Conservation (phyloP, 2,113 vertebrate genomes). For the Phainopepla nitens region DNA sequence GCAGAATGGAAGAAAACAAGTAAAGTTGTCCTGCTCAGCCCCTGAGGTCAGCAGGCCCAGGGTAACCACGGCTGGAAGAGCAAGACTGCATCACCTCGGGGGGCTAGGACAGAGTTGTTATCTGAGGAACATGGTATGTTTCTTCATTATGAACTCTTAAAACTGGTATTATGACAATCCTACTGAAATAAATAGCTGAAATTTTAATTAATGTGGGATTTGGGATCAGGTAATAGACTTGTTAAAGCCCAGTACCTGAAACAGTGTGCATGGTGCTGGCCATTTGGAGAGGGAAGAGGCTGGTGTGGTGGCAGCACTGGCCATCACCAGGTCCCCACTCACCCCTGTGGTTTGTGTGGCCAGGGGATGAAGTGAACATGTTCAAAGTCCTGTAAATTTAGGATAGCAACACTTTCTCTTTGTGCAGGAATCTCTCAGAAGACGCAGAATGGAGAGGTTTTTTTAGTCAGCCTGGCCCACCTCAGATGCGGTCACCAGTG, state of each 20-base stretch:
- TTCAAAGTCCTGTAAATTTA: neutral
- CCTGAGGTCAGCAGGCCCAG: fast-evolving
- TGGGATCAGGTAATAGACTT: neutral
- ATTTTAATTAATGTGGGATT: neutral
- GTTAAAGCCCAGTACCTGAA: neutral
- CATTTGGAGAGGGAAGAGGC: neutral
- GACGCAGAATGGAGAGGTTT: neutral
- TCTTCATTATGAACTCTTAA: neutral
- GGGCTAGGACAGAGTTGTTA: neutral
- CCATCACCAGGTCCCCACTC: neutral
- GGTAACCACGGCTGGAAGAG: neutral
- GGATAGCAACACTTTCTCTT: neutral
- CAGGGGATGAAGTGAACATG: neutral
- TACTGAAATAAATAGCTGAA: neutral
- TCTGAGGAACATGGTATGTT: fast-evolving
- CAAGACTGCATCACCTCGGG: neutral
- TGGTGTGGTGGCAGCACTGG: neutral
- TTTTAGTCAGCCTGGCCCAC: neutral
- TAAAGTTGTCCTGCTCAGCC: neutral
- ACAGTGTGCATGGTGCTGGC: fast-evolving
- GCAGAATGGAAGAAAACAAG: neutral
- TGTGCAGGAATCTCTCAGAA: neutral
- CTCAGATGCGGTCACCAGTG: neutral
- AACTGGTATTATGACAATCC: neutral
- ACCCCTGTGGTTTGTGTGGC: neutral